Conservation (phyloP, 2,797 vertebrate species). For the Phaenicophaeus curvirostris region DNA sequence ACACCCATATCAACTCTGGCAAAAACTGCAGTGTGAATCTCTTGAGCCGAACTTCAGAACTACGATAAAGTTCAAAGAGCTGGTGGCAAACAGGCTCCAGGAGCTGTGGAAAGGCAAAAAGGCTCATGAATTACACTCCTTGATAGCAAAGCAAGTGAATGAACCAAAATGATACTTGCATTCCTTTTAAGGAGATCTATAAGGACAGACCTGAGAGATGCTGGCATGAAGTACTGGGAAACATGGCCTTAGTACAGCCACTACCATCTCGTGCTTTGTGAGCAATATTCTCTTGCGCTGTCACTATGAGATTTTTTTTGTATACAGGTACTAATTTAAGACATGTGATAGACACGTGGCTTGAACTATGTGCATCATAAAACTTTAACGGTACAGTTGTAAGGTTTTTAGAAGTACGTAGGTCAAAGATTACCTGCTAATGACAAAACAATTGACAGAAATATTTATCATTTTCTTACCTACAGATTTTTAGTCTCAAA, state of each 20-base stretch:
- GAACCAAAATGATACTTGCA: background rate
- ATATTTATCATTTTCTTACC: background rate
- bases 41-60: slow-evolving; percentile 90
- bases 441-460: background rate
- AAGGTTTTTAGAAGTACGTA: background rate
- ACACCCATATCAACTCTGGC: slow-evolving; percentile 96
- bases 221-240: background rate
- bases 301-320: background rate
- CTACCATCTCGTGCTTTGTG: background rate
- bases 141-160: background rate
- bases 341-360: background rate
- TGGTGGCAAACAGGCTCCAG: slow-evolving; percentile 98
- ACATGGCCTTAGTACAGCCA: background rate
- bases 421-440: background rate
- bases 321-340: background rate
- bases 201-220: background rate
- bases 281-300: background rate
- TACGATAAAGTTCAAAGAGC: slow-evolving; percentile 95
- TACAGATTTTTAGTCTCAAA: background rate
- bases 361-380: background rate
- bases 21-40: slow-evolving; percentile 96
- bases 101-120: slow-evolving; percentile 76
- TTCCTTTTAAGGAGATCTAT: background rate
- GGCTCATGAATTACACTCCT: background rate
- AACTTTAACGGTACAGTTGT: background rate